phyloP scores from a whole-genome alignment of 2,113 vertebrate genomes.

The Piaya cayana region DNA sequence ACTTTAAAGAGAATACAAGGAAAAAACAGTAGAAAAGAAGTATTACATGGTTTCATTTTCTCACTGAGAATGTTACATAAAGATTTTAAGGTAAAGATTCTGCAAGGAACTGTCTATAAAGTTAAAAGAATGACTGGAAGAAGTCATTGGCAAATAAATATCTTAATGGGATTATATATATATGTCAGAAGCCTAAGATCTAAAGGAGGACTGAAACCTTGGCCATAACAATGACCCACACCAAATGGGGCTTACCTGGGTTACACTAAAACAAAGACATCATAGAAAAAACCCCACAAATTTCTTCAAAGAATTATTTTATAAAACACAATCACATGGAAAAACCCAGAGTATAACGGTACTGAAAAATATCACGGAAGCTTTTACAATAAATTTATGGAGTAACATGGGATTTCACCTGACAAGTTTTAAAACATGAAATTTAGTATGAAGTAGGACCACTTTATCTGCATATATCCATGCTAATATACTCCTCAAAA shows the following conservation, averaged over 20 bases:
- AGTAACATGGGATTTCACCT: background rate
- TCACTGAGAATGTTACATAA: background rate
- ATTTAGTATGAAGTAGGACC: background rate
- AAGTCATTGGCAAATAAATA: background rate
- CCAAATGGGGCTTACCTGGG: background rate
- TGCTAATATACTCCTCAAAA: background rate
- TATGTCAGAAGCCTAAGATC: background rate
- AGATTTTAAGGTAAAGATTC: background rate
- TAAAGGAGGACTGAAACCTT: background rate
- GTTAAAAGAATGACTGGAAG: background rate
- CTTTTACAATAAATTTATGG: background rate
- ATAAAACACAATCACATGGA: background rate
- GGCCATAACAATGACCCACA: background rate
- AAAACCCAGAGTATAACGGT: background rate
- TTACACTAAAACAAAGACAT: background rate
- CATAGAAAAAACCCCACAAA: accelerated
- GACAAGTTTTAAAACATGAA: background rate
- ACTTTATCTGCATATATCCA: background rate
- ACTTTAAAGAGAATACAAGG: background rate
- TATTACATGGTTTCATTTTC: background rate
- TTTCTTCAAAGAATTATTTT: background rate
- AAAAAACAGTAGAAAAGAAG: background rate
- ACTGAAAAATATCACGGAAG: background rate
- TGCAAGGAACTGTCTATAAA: background rate
- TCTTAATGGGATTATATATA: background rate